Conservation (phyloP, 2,113 vertebrate genomes). For the Etheostoma cragini region DNA sequence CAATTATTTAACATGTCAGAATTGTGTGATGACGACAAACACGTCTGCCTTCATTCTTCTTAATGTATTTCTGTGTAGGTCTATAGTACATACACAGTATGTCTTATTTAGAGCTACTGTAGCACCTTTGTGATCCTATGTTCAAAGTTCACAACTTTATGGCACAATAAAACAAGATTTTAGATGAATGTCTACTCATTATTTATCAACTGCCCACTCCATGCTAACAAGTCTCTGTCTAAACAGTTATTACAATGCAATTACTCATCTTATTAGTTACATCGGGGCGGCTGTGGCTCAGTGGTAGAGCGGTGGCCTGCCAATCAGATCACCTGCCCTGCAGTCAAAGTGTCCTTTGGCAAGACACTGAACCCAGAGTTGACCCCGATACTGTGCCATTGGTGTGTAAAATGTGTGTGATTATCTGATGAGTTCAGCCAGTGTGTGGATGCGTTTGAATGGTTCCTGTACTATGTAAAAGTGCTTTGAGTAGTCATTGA, state of each 20-base stretch:
- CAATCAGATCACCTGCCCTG: too few species aligned
- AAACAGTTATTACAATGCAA: neutral
- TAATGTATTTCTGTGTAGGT: conserved; percentile 48
- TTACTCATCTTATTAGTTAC: neutral
- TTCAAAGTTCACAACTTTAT: conserved; percentile 73
- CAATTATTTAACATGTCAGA: conserved; percentile 32
- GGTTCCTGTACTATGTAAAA: too few species aligned
- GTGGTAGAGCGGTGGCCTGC: too few species aligned
- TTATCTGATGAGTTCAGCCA: too few species aligned
- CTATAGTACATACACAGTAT: conserved; percentile 9
- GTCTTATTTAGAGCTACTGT: conserved; percentile 55
- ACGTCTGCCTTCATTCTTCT: conserved; percentile 49
- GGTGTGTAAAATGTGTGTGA: too few species aligned
- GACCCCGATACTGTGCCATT: too few species aligned
- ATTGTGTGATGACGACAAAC: conserved; percentile 33
- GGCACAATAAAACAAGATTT: conserved; percentile 74
- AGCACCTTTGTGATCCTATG: conserved; percentile 43
- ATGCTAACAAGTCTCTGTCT: neutral
- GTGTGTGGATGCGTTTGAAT: too few species aligned
- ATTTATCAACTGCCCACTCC: neutral
- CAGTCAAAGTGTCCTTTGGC: too few species aligned
- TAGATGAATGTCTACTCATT: conserved; percentile 44
- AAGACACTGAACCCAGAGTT: too few species aligned
- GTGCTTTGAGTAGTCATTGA: too few species aligned
- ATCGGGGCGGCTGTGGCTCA: too few species aligned